These are phyloP conservation scores for Phyto melanocephala DNA, from an alignment of 2,888 invertebrate species.

Conservation along the genomic window DNA sequence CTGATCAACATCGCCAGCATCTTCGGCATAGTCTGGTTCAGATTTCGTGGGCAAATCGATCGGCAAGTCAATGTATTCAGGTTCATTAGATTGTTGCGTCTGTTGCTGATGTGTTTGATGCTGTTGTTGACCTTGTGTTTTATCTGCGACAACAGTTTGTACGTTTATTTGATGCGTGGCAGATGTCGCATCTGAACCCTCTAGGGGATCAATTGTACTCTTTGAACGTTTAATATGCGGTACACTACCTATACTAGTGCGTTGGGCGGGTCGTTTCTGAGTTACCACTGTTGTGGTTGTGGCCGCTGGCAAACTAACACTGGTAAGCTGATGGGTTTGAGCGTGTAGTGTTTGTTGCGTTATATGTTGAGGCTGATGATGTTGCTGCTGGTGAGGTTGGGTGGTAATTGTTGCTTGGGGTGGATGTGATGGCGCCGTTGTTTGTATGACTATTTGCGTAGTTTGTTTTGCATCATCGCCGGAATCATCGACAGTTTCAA, in stretches of 20 bases:
- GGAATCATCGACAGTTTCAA: constrained; percentile 83
- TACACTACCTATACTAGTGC: constrained; percentile 71
- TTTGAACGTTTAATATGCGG: constrained; percentile 75
- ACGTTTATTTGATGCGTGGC: constrained; percentile 77
- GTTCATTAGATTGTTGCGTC: constrained; percentile 71
- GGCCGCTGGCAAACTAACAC: constrained; percentile 58
- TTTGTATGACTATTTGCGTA: constrained; percentile 80
- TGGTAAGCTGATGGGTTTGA: constrained; percentile 64
- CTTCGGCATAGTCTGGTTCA: constrained; percentile 84
- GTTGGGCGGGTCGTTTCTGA: constrained; percentile 77
- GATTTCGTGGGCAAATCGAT: constrained; percentile 83
- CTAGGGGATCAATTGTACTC: constrained; percentile 80
- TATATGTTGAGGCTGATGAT: constrained; percentile 65
- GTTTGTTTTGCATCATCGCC: constrained; percentile 81
- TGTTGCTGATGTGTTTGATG: constrained; percentile 61
- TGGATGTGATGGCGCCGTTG: constrained; percentile 72
- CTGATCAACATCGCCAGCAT: constrained; percentile 83
- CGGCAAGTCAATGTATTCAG: constrained; percentile 79
- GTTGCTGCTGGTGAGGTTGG: constrained; percentile 69
- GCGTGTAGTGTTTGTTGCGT: constrained; percentile 60
- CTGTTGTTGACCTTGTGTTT: too few relatives aligned
- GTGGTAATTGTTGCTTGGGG: constrained; percentile 73
- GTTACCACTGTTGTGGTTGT: constrained; percentile 73
- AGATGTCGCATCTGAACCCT: constrained; percentile 80
- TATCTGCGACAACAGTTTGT: constrained; percentile 81